Evolutionary conservation across 2,888 invertebrate genomes (phyloP).

Genomic region (Leucophora obtusa): DNA sequence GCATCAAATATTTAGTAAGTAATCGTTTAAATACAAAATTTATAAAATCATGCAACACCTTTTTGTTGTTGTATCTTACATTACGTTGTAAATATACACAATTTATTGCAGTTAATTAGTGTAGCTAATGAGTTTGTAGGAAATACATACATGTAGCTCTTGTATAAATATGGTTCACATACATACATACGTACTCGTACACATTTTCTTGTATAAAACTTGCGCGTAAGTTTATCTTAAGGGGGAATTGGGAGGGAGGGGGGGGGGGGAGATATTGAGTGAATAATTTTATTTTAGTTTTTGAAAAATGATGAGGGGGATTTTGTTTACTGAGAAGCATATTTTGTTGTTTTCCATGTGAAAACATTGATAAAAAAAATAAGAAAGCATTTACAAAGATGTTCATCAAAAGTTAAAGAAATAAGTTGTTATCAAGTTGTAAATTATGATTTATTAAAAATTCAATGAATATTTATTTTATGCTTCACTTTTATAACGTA

Average conservation of each 20-base stretch:
- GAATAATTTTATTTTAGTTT: slow-evolving; percentile 44
- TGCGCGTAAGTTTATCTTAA: neutral
- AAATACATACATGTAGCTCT: slow-evolving; percentile 7
- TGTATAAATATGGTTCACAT: neutral
- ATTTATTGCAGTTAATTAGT: slow-evolving; percentile 59
- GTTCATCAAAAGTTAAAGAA: slow-evolving; percentile 43
- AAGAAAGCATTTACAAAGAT: slow-evolving; percentile 44
- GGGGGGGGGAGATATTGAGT: neutral
- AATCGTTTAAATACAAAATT: slow-evolving; percentile 32
- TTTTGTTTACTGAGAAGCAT: slow-evolving; percentile 25
- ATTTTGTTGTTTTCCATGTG: slow-evolving; percentile 24
- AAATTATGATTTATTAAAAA: neutral
- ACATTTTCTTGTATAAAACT: neutral
- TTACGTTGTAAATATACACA: neutral
- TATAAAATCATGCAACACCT: slow-evolving; percentile 37
- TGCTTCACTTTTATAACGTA: neutral
- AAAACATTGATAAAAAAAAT: slow-evolving; percentile 38
- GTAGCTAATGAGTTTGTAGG: slow-evolving; percentile 47
- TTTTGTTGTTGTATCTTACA: neutral
- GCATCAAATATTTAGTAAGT: slow-evolving; percentile 36
- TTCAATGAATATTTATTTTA: neutral
- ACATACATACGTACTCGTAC: no score
- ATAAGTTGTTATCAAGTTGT: slow-evolving; percentile 38
- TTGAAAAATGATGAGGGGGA: neutral
- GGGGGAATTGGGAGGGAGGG: no score